phyloP scores from a whole-genome alignment of 2,113 vertebrate species.

The Dromas ardeola region DNA sequence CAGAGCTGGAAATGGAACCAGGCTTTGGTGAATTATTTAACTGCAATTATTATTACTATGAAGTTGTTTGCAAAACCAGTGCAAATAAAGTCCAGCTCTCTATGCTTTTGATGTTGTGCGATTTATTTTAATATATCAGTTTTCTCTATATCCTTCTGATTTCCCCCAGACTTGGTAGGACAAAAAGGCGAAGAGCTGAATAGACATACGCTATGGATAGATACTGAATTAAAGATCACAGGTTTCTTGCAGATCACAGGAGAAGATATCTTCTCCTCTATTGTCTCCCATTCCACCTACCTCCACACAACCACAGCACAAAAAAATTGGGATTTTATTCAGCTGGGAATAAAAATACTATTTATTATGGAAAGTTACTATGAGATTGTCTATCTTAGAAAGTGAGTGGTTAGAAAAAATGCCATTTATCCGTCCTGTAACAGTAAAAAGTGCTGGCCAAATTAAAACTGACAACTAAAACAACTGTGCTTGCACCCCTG shows the following conservation, averaged over 20 bases:
- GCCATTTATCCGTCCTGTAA: neutral
- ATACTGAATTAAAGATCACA: neutral
- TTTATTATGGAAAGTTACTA: neutral
- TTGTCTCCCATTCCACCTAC: neutral
- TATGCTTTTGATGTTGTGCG: neutral
- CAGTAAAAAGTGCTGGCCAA: neutral
- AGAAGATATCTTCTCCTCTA: neutral
- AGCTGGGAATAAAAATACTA: neutral
- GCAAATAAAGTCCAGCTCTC: neutral
- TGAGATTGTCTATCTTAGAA: neutral
- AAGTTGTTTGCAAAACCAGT: neutral
- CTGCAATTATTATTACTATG: neutral
- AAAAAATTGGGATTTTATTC: neutral
- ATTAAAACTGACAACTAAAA: neutral
- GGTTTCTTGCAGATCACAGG: neutral
- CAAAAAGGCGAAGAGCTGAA: neutral
- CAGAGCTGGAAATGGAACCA: neutral
- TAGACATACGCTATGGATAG: neutral
- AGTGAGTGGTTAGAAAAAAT: neutral
- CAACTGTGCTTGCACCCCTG: neutral
- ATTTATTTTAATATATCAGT: neutral
- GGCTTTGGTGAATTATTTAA: neutral
- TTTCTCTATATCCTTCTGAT: neutral
- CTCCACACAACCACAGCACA: neutral
- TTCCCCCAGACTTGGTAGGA: neutral